Base-by-base conservation (phyloP, 2,888 invertebrate genomes). In the Rhingia campestris region DNA sequence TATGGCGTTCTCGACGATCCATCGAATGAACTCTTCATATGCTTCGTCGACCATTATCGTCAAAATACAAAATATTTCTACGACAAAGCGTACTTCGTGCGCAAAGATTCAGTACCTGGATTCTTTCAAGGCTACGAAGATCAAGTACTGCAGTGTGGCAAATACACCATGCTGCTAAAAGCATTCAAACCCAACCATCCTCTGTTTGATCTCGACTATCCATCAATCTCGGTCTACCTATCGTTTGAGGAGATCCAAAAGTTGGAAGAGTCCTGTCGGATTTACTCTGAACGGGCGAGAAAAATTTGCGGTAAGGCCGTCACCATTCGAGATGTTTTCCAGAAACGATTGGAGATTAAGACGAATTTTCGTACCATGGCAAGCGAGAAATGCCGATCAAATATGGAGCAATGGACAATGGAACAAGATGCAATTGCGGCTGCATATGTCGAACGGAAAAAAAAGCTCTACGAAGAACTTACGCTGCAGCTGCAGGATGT, bases 21-120 rank as follows among this genome's bases (percentile, higher is more conserved):
- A 10, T 95, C 94, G 88, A 94, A 95, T 86, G 98, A 98, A 91
- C 96, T 97, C 88, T 97, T 98, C 91, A 95, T 98, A 66, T 87
- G 88, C 4, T 89, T 88, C 77, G 86, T 88, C 0, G 88, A 89
- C 53, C 88, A 88, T 59, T 88, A 89, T 74, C 86, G 89, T 6
- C 87, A 88, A 69, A 88, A 89, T 74, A 91, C 90, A 4, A 92
- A 91, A 80, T 89, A 90, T 39, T 91, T 88, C 54, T 92, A 90
- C 56, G 91, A 92, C 74, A 90, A 88, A 76, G 91, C 90, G 0
- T 91, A 89, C 49, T 87, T 87, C 77, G 87, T 91, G 7, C 88
- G 88, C 1, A 87, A 86, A 9, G 89, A 90, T 66, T 88, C 88
- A 0, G 92, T 96, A 4, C 96, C 96, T 0, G 94, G 94, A 74